A percentile compares a stretch with the other conserved stretches of the same genome.
Conservation (phyloP, 2,888 invertebrate species). For the Drosophila koepferae region DNA sequence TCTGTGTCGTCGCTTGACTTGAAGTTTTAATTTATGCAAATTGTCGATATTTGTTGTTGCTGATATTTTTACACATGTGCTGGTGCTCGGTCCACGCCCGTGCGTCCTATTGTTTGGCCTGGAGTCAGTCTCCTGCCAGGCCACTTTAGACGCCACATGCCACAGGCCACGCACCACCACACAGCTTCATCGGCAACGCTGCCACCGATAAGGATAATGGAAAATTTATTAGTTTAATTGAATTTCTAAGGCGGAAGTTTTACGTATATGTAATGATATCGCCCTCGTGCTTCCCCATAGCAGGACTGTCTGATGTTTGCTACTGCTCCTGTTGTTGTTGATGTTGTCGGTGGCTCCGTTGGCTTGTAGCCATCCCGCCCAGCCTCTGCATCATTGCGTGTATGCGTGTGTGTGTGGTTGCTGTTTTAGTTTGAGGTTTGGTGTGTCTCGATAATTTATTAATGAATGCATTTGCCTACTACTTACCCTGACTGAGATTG, state of each 20-base stretch:
- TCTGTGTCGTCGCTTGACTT: slow-evolving; percentile 55
- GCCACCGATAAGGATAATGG: slow-evolving; percentile 81
- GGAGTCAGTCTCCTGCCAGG: slow-evolving; percentile 48
- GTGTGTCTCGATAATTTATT: slow-evolving; percentile 72
- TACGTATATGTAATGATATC: slow-evolving; percentile 78
- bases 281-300: slow-evolving; percentile 27
- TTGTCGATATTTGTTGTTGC: slow-evolving; percentile 77
- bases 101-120: slow-evolving; percentile 61
- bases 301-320: slow-evolving; percentile 28
- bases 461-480: slow-evolving; percentile 75
- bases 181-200: slow-evolving; percentile 39
- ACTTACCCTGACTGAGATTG: slow-evolving; percentile 50
- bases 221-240: slow-evolving; percentile 84
- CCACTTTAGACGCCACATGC: slow-evolving; percentile 12
- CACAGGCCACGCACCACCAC: slow-evolving; percentile 37
- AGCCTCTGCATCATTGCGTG: not conserved
- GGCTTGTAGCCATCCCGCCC: slow-evolving; percentile 47
- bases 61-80: slow-evolving; percentile 40
- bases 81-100: slow-evolving; percentile 19
- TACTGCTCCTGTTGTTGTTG: slow-evolving; percentile 27
- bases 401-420: slow-evolving; percentile 24
- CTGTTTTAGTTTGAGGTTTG: slow-evolving; percentile 70
- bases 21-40: slow-evolving; percentile 84
- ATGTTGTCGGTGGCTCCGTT: slow-evolving; percentile 53
- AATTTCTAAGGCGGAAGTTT: slow-evolving; percentile 82